Conservation (phyloP, 2,113 vertebrate genomes). For the Apodemus sylvaticus region DNA sequence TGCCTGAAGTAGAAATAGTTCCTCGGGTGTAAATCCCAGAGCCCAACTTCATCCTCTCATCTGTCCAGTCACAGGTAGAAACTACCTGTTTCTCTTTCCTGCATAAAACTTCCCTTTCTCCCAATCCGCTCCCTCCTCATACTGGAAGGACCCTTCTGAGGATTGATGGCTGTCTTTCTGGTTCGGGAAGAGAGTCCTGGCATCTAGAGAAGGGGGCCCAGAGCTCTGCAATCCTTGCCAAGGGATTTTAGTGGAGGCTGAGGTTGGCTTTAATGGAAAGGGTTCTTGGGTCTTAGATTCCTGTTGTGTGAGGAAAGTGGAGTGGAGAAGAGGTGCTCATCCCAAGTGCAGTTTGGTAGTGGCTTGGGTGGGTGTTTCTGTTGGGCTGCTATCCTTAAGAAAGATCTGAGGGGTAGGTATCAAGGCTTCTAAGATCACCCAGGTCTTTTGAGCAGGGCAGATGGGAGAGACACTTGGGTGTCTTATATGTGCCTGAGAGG, state of each 20-base stretch:
- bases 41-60: not conserved
- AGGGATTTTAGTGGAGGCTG: not conserved
- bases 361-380: not conserved
- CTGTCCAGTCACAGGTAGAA: not conserved
- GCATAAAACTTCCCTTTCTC: not conserved
- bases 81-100: slow-evolving; percentile 45
- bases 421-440: not conserved
- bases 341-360: not conserved
- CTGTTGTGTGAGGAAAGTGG: not conserved
- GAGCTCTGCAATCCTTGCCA: not conserved
- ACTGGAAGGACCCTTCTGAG: not conserved
- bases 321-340: not conserved
- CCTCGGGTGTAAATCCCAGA: not conserved
- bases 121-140: not conserved
- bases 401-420: not conserved
- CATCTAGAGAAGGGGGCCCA: not conserved
- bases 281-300: not conserved
- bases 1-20: slow-evolving; percentile 24
- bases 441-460: not conserved
- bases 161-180: not conserved
- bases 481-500: not conserved
- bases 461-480: not conserved
- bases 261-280: not conserved
- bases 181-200: not conserved
- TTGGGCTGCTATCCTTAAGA: not conserved